Base-by-base conservation (phyloP, 2,113 vertebrate species). In the Patagioenas fasciata region DNA sequence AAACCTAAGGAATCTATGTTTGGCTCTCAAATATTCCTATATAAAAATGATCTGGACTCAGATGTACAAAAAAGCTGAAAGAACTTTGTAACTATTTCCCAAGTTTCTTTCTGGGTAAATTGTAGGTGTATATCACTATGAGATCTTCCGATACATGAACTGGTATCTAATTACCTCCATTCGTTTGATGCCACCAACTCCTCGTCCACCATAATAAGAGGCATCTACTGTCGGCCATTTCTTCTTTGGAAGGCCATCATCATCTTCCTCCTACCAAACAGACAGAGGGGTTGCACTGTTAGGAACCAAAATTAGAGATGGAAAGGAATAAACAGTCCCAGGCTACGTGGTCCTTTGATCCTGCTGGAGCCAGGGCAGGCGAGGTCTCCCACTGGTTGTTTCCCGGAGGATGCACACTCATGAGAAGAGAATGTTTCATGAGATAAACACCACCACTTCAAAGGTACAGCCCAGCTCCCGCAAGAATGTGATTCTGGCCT, bases 171-270 rank as follows among this genome's bases (percentile, higher is more conserved):
- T 98, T 77, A 99, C 99, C 99, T 99, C 99, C 99, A 99, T 99
- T 78, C 99, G 97, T 96, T 99, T 99, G 93, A 99, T 99, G 74
- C 99, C 99, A 0, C 99, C 99, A 32, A 99, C 99, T 11, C 99
- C 99, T 95, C 99, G 97, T 15, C 99, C 99, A 13, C 99, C 99
- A 1, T 99, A 99, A 78, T 99, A 99, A 50, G 99, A 99, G 36
- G 99, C 99, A 23, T 99, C 99, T 2, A 99, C 99, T 0, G 98
- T 98, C 4, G 98, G 98, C 98, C 98, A 98, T 66, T 98, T 98
- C 91, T 98, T 98, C 97, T 99, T 99, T 2, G 99, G 99, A 40
- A 98, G 88, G 2, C 99, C 99, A 65, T 98, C 99, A 15, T 99
- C 99, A 32, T 99, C 98, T 96, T 99, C 98, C 38, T 98, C 98